A percentile compares a stretch with the other conserved stretches of the same genome.
Evolutionary conservation across 2,888 invertebrate genomes (phyloP).

Genomic region (Lobophora halterata): DNA sequence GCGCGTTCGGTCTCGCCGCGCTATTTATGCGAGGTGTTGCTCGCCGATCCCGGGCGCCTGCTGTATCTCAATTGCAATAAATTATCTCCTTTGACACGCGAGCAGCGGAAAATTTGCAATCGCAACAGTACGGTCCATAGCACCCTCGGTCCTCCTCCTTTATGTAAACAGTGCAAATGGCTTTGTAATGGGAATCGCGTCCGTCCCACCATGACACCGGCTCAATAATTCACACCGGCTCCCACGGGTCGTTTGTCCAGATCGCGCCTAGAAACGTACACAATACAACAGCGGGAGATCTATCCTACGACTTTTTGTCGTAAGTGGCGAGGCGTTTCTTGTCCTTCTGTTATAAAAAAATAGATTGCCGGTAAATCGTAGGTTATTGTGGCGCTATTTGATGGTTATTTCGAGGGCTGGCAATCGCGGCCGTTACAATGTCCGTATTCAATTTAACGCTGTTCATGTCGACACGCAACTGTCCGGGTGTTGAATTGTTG

Average conservation of each 20-base stretch:
- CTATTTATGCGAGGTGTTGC: constrained; percentile 69
- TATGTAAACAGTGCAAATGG: constrained; percentile 74
- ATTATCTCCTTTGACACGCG: constrained; percentile 71
- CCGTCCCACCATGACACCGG: constrained; percentile 62
- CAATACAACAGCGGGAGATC: constrained; percentile 76
- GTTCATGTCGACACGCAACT: constrained; percentile 69
- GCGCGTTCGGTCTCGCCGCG: constrained; percentile 48
- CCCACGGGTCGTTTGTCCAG: constrained; percentile 73
- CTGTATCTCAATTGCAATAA: constrained; percentile 74
- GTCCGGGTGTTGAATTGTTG: constrained; percentile 54
- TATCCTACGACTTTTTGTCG: constrained; percentile 73
- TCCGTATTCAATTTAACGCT: constrained; percentile 69
- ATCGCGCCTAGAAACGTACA: constrained; percentile 63
- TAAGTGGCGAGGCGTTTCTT: constrained; percentile 75
- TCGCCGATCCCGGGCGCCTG: constrained; percentile 55
- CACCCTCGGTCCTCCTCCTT: constrained; percentile 58
- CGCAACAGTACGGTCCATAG: constrained; percentile 50
- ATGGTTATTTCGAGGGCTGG: constrained; percentile 66
- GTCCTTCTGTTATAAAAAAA: constrained; percentile 67
- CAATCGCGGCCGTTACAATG: constrained; percentile 57
- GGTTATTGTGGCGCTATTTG: constrained; percentile 73
- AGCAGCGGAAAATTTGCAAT: constrained; percentile 74
- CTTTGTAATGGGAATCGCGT: constrained; percentile 70
- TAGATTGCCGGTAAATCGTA: constrained; percentile 78
- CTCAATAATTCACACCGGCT: constrained; percentile 68